Conservation (phyloP, 2,797 vertebrate genomes). For the Calcarius lapponicus region DNA sequence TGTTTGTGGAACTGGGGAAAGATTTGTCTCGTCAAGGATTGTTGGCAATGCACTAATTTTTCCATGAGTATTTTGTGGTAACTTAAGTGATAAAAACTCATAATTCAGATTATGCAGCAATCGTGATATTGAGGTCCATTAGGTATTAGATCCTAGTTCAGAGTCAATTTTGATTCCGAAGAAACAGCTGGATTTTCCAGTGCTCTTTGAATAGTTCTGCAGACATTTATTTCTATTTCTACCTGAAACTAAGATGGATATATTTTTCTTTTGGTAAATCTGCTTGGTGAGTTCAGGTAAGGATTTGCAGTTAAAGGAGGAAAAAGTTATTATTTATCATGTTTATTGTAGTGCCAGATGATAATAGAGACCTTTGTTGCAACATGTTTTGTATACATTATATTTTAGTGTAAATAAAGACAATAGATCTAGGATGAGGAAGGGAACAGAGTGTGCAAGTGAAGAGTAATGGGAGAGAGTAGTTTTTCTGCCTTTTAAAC, state of each 20-base stretch:
- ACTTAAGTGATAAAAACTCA: neutral
- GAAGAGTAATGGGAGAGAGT: neutral
- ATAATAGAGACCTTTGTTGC: neutral
- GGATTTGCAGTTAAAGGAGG: neutral
- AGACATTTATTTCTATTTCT: neutral
- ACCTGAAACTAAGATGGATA: neutral
- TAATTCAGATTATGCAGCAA: neutral
- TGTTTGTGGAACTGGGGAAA: neutral
- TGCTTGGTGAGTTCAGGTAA: neutral
- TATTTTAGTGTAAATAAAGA: neutral
- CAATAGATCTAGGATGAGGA: neutral
- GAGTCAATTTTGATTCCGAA: neutral
- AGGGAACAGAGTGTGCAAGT: neutral
- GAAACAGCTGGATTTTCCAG: neutral
- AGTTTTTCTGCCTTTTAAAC: neutral
- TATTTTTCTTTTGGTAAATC: neutral
- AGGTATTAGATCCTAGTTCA: neutral
- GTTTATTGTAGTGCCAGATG: neutral
- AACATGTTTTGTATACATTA: fast-evolving
- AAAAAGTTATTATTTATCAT: neutral
- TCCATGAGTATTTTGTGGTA: neutral
- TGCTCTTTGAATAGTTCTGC: neutral
- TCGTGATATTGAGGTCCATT: neutral
- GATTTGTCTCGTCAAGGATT: neutral
- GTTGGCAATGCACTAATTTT: neutral